Percentiles rank a stretch among this genome's conserved stretches.
Evolutionary conservation across 2,797 vertebrate species (phyloP).

Genomic region (Botia kubotai): DNA sequence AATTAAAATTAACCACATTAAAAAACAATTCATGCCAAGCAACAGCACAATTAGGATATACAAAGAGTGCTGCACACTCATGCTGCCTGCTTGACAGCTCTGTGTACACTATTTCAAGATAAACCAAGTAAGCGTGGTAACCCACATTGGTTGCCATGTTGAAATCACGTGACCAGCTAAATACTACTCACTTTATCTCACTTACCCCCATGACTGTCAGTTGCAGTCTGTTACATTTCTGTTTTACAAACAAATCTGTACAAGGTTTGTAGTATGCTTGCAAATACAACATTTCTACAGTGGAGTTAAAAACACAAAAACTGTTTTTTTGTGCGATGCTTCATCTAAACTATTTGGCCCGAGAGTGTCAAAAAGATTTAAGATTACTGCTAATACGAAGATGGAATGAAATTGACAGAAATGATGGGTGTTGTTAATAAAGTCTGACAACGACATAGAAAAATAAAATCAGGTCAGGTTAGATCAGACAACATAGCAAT

Average conservation of each 20-base stretch:
- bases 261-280: neutral
- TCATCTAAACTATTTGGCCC: neutral
- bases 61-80: conserved; percentile 5
- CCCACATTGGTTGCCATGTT: too few relatives aligned
- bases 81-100: neutral
- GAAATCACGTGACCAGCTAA: too few relatives aligned
- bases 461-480: neutral
- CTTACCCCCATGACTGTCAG: too few relatives aligned
- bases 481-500: neutral
- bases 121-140: neutral
- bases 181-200: neutral
- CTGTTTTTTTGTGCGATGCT: neutral
- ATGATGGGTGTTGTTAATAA: neutral
- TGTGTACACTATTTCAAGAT: neutral
- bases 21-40: neutral
- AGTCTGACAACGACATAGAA: neutral
- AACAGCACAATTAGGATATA: neutral
- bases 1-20: conserved; percentile 41
- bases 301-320: neutral
- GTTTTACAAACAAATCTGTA: neutral
- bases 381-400: neutral
- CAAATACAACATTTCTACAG: neutral
- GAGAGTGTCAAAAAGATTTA: neutral
- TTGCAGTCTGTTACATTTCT: too few relatives aligned
- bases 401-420: neutral